phyloP scores from a whole-genome alignment of 2,888 invertebrate genomes.

The Arenicola marina region DNA sequence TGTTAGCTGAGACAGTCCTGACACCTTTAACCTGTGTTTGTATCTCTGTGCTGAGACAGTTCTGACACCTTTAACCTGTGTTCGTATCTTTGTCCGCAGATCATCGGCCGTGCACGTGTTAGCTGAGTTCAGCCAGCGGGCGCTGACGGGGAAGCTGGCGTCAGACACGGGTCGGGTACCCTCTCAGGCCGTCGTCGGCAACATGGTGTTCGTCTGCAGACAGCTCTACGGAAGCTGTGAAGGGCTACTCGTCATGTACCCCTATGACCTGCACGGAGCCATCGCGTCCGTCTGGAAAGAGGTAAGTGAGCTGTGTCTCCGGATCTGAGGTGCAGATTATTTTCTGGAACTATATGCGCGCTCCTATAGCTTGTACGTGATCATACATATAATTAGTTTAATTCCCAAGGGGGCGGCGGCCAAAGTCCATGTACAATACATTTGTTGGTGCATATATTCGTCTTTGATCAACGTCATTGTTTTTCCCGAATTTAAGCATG shows the following conservation, averaged over 20 bases:
- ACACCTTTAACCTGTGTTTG: too few species aligned
- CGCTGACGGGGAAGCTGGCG: slow-evolving; percentile 44
- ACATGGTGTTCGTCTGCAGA: slow-evolving; percentile 56
- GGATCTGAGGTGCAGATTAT: too few species aligned
- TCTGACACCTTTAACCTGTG: too few species aligned
- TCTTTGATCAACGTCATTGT: too few species aligned
- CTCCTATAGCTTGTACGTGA: too few species aligned
- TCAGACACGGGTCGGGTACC: slow-evolving; percentile 38
- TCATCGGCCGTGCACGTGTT: slow-evolving; percentile 57
- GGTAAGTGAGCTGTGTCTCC: slow-evolving; percentile 43
- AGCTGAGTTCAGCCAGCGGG: slow-evolving; percentile 54
- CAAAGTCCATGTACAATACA: too few species aligned
- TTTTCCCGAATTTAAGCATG: background rate
- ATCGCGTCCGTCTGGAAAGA: slow-evolving; percentile 52
- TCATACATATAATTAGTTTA: too few species aligned
- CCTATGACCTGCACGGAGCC: slow-evolving; percentile 52
- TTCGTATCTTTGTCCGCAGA: slow-evolving; percentile 34
- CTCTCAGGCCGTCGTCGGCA: slow-evolving; percentile 51
- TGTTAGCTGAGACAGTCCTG: slow-evolving; percentile 54
- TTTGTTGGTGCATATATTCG: too few species aligned
- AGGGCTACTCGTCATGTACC: slow-evolving; percentile 53
- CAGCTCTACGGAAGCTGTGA: slow-evolving; percentile 60
- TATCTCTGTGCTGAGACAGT: too few species aligned
- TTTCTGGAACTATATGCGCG: too few species aligned
- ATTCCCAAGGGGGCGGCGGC: too few species aligned